These are phyloP conservation scores for Scolopax bukidnonensis DNA, from an alignment of 2,797 vertebrate genomes.

Conservation along the genomic window DNA sequence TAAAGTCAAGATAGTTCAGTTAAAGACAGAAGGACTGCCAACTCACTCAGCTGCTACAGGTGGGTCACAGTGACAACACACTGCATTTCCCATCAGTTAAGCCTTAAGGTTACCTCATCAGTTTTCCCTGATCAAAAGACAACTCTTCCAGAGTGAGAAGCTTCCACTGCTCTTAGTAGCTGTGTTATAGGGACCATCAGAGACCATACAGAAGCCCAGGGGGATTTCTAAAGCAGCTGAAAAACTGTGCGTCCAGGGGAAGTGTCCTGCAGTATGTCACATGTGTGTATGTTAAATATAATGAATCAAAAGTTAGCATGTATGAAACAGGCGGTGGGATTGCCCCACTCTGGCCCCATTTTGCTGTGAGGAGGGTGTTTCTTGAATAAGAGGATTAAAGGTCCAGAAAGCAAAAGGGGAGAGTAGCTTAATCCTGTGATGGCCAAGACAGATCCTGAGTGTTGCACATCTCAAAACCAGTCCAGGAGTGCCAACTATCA, in stretches of 20 bases:
- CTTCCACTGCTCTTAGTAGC: background rate
- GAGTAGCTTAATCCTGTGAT: background rate
- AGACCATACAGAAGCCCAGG: background rate
- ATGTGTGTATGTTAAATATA: background rate
- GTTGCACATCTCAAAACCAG: background rate
- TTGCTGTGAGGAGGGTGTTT: background rate
- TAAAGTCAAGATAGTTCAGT: background rate
- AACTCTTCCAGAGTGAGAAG: background rate
- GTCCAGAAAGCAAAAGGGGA: background rate
- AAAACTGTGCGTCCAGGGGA: background rate
- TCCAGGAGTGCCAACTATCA: background rate
- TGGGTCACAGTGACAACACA: background rate
- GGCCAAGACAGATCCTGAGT: background rate
- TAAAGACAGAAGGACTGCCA: background rate
- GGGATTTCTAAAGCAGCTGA: background rate
- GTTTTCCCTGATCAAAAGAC: background rate
- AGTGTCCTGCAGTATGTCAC: background rate
- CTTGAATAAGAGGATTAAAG: background rate
- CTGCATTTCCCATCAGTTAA: background rate
- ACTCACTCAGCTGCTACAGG: background rate
- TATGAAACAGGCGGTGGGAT: background rate
- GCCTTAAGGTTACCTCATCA: background rate
- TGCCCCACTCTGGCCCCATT: background rate
- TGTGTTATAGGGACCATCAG: background rate
- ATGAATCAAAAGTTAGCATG: background rate